phyloP scores from a whole-genome alignment of 1,140 invertebrate species.

The Drosophila mayri region DNA sequence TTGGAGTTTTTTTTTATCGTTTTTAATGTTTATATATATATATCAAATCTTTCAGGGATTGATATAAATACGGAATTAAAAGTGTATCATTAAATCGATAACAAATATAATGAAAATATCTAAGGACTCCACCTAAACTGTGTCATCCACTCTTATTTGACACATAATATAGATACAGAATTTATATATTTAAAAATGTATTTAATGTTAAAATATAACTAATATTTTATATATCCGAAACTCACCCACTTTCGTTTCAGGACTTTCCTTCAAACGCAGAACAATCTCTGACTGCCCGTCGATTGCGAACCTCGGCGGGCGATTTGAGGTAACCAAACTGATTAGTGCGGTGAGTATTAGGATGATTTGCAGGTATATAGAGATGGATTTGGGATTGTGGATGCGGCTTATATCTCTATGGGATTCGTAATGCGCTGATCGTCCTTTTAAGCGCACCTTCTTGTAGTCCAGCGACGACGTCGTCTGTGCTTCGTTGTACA shows the following conservation, averaged over 20 bases:
- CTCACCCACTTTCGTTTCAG: constrained; percentile 94
- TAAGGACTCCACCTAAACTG: neutral
- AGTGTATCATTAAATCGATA: neutral
- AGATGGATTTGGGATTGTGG: neutral
- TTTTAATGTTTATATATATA: neutral
- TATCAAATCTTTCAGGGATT: neutral
- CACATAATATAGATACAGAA: neutral
- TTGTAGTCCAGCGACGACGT: constrained; percentile 52
- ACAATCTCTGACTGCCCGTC: constrained; percentile 96
- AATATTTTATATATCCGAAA: neutral
- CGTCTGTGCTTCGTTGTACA: constrained; percentile 59
- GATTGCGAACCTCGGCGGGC: constrained; percentile 92
- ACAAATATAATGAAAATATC: neutral
- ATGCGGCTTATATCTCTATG: constrained; percentile 23
- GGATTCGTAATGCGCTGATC: neutral
- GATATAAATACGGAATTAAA: constrained; percentile 5
- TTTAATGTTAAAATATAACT: neutral
- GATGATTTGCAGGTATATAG: constrained; percentile 29
- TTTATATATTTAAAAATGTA: neutral
- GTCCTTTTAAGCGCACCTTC: constrained; percentile 78
- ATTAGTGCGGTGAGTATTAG: constrained; percentile 54
- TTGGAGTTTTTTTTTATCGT: neutral
- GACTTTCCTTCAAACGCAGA: constrained; percentile 93
- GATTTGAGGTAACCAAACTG: constrained; percentile 86
- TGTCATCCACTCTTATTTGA: neutral